phyloP scores from a whole-genome alignment of 2,888 invertebrate species.

The Amphimallon solstitiale region DNA sequence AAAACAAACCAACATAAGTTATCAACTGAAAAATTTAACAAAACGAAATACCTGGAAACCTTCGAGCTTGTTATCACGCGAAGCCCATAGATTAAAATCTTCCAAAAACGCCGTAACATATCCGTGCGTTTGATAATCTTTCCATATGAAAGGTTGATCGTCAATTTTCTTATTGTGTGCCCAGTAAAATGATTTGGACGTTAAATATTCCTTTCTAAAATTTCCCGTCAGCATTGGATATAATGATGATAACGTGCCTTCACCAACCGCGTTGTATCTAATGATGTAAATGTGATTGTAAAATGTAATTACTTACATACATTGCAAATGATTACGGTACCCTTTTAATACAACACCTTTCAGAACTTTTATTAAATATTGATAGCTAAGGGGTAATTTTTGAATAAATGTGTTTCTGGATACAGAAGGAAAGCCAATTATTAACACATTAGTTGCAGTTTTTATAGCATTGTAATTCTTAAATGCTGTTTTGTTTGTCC shows the following conservation, averaged over 20 bases:
- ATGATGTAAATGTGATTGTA: conserved; percentile 34
- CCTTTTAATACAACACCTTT: conserved; percentile 75
- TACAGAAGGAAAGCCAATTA: conserved; percentile 90
- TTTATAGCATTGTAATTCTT: conserved; percentile 62
- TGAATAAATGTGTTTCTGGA: conserved; percentile 84
- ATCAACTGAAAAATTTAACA: not conserved
- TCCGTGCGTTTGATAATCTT: conserved; percentile 75
- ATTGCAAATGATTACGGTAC: conserved; percentile 55
- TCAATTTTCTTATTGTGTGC: conserved; percentile 74
- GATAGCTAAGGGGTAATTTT: conserved; percentile 79
- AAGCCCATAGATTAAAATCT: conserved; percentile 84
- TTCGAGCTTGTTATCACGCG: conserved; percentile 88
- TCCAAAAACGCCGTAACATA: conserved; percentile 87
- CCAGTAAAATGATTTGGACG: conserved; percentile 72
- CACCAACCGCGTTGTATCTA: conserved; percentile 82
- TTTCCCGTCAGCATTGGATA: conserved; percentile 88
- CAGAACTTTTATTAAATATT: conserved; percentile 72
- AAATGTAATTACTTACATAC: too few species aligned
- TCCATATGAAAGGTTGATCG: conserved; percentile 87
- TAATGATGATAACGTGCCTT: conserved; percentile 86
- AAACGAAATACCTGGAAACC: conserved; percentile 72
- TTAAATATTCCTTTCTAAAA: conserved; percentile 86
- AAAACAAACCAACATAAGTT: conserved; percentile 3
- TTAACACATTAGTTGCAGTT: conserved; percentile 76
- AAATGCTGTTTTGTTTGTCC: conserved; percentile 62